Conservation (phyloP, 2,113 vertebrate species). For the Eolophus roseicapilla region DNA sequence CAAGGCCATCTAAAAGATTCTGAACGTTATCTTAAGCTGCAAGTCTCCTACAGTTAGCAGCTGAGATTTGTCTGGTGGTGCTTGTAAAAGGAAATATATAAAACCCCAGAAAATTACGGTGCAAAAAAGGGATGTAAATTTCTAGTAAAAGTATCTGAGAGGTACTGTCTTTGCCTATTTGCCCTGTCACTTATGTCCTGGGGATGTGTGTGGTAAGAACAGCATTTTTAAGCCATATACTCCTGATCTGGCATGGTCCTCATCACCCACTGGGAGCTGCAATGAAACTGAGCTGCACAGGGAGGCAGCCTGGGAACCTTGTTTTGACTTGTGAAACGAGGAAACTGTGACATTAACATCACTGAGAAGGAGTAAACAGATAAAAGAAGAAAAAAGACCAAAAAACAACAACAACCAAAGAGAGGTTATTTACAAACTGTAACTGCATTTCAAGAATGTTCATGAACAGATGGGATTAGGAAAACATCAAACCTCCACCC, state of each 20-base stretch:
- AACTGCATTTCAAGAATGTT: constrained; percentile 22
- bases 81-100: neutral
- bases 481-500: constrained; percentile 8
- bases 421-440: constrained; percentile 26
- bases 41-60: neutral
- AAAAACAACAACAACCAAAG: neutral
- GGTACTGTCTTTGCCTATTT: neutral
- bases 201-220: neutral
- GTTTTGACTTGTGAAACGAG: neutral
- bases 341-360: neutral
- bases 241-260: neutral
- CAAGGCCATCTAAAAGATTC: neutral
- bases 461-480: constrained; percentile 28
- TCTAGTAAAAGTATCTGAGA: neutral
- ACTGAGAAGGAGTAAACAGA: neutral
- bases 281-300: neutral
- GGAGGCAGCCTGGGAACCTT: neutral
- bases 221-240: neutral
- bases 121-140: neutral
- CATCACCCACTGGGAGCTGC: neutral
- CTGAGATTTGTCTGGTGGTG: neutral
- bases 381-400: neutral
- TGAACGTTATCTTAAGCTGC: neutral
- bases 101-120: neutral
- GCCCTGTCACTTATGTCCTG: neutral